These are phyloP conservation scores for Synanthedon formicaeformis DNA, from an alignment of 2,888 invertebrate species.

Conservation along the genomic window DNA sequence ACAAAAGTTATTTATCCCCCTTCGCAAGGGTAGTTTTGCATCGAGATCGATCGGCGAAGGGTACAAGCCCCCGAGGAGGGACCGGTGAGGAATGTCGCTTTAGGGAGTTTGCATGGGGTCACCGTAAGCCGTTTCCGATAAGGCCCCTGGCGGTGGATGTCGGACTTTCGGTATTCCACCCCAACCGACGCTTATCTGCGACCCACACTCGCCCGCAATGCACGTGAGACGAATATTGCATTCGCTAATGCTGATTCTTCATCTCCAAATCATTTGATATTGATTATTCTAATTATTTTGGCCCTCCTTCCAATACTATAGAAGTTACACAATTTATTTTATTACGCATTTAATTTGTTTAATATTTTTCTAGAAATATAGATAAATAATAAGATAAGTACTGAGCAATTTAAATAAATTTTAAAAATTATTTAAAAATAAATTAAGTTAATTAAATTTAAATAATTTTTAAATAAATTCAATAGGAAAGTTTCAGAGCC, in stretches of 20 bases:
- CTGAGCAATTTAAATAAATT: no score
- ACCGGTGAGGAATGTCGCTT: conserved; percentile 41
- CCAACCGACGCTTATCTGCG: conserved; percentile 56
- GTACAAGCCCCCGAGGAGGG: conserved; percentile 7
- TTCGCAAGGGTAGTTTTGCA: conserved; percentile 52
- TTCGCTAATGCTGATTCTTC: conserved; percentile 23
- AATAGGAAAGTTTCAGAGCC: no score
- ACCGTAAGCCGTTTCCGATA: conserved; percentile 71
- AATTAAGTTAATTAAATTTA: no score
- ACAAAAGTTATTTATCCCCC: conserved; percentile 44
- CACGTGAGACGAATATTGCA: conserved; percentile 64
- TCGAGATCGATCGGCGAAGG: conserved; percentile 61
- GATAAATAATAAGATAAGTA: no score
- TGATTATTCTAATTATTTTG: no score
- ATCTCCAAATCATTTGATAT: conserved; percentile 62
- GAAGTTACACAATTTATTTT: no score
- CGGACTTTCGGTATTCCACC: conserved; percentile 39
- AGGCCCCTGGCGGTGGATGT: conserved; percentile 36
- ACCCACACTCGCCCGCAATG: conserved; percentile 53
- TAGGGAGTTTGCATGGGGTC: conserved; percentile 66
- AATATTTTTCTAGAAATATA: no score
- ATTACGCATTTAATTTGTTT: no score
- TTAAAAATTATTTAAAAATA: no score
- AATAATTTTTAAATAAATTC: no score
- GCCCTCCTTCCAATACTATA: no score